Percentiles rank a stretch among this genome's conserved stretches.
These are phyloP conservation scores for Chloroceryle aenea DNA, from an alignment of 2,113 vertebrate genomes.

Conservation along the genomic window DNA sequence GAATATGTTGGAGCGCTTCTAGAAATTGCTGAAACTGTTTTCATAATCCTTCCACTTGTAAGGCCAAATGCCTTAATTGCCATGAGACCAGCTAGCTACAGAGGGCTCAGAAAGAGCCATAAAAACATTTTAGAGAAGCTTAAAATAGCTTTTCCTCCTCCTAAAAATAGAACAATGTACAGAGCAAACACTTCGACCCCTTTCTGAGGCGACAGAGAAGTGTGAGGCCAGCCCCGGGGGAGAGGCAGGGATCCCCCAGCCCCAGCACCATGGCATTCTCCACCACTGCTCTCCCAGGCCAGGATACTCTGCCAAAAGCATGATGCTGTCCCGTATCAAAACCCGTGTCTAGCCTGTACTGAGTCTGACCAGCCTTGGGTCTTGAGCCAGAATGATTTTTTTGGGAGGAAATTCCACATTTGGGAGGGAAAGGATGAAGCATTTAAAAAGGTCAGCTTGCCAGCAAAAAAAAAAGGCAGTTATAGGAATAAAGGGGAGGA, in stretches of 20 bases:
- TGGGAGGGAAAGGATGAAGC: conserved; percentile 68
- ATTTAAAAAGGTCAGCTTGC: conserved; percentile 47
- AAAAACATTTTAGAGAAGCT: conserved; percentile 20
- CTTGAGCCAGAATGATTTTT: conserved; percentile 39
- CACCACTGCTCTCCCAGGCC: background rate
- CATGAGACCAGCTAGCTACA: conserved; percentile 47
- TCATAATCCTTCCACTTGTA: conserved; percentile 61
- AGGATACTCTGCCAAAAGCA: conserved; percentile 10
- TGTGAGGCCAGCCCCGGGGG: background rate
- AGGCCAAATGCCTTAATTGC: conserved; percentile 66
- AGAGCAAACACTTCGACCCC: background rate
- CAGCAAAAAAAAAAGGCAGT: conserved; percentile 24
- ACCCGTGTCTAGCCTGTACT: background rate
- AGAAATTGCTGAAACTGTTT: conserved; percentile 31
- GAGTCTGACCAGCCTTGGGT: conserved; percentile 11
- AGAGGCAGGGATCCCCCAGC: conserved; percentile 14
- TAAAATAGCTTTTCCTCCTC: conserved; percentile 56
- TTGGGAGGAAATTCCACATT: conserved; percentile 65
- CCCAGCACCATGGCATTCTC: background rate
- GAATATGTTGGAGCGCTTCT: conserved; percentile 17
- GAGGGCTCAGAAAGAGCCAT: conserved; percentile 28
- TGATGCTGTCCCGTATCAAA: conserved; percentile 38
- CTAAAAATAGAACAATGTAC: conserved; percentile 56
- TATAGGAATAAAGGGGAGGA: conserved; percentile 51
- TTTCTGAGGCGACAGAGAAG: fast-evolving